These are phyloP conservation scores for Tenebrosternarchus preto DNA, from an alignment of 2,113 vertebrate species.

Conservation along the genomic window DNA sequence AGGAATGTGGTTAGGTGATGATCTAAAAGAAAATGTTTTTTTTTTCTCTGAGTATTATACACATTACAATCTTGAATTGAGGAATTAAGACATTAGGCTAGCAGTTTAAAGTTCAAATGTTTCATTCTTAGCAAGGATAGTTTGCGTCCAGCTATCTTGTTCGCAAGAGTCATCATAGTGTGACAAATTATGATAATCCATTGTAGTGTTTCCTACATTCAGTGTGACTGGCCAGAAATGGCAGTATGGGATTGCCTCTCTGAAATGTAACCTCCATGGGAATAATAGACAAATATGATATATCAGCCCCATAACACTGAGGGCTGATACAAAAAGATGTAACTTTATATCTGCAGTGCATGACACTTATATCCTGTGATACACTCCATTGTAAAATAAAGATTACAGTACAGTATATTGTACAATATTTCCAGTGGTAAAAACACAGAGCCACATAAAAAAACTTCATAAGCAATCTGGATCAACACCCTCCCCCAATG, in stretches of 20 bases:
- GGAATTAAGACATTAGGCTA: background rate
- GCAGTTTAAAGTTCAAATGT: constrained; percentile 9
- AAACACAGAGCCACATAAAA: too few species aligned
- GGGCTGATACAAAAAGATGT: background rate
- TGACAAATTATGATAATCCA: constrained; percentile 35
- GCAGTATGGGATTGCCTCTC: constrained; percentile 13
- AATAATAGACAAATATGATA: background rate
- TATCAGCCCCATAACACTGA: background rate
- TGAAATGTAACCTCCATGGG: background rate
- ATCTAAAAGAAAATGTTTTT: constrained; percentile 13
- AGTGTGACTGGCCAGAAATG: background rate
- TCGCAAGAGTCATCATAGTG: constrained; percentile 19
- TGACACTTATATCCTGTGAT: too few species aligned
- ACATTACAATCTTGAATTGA: background rate
- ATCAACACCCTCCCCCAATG: too few species aligned
- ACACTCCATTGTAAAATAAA: too few species aligned
- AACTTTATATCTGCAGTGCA: too few species aligned
- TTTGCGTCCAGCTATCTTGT: constrained; percentile 28
- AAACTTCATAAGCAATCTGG: too few species aligned
- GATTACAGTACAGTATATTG: too few species aligned
- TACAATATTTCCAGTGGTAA: too few species aligned
- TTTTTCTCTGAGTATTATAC: background rate
- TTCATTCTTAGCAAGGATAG: constrained; percentile 17
- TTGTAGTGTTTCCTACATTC: background rate
- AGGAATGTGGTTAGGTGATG: constrained; percentile 57